Percentiles rank a stretch among this genome's conserved stretches.
Evolutionary conservation across 2,888 invertebrate genomes (phyloP).

Genomic region (Linnaemya vulpina): DNA sequence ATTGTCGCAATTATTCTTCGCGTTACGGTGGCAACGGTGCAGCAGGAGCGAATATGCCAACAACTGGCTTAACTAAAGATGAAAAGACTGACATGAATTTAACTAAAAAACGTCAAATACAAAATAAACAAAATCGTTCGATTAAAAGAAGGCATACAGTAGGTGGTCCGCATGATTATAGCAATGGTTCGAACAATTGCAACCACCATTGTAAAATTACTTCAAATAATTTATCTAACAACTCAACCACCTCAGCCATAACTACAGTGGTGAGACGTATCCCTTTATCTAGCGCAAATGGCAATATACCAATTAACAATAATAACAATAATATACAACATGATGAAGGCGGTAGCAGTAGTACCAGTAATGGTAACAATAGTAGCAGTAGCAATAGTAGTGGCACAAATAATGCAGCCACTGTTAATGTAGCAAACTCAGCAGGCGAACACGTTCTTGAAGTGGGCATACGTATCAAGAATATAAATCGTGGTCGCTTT

Average conservation of each 20-base stretch:
- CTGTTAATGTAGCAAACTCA: constrained; percentile 72
- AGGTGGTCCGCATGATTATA: constrained; percentile 94
- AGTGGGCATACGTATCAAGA: constrained; percentile 82
- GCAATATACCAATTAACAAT: constrained; percentile 74
- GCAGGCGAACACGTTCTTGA: constrained; percentile 81
- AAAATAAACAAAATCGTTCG: constrained; percentile 84
- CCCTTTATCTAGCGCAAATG: constrained; percentile 75
- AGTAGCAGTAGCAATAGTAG: constrained; percentile 65
- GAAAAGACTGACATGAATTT: constrained; percentile 92
- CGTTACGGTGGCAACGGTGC: constrained; percentile 80
- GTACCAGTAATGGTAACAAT: constrained; percentile 70
- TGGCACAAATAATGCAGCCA: constrained; percentile 63
- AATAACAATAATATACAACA: constrained; percentile 73
- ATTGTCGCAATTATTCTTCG: constrained; percentile 82
- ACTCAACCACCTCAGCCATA: constrained; percentile 45
- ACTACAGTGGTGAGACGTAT: constrained; percentile 71
- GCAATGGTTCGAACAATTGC: constrained; percentile 64
- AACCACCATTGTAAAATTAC: constrained; percentile 72
- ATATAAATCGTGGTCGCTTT: constrained; percentile 80
- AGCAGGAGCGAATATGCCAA: constrained; percentile 76
- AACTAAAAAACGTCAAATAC: constrained; percentile 87
- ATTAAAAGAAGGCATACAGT: constrained; percentile 96
- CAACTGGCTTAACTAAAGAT: constrained; percentile 85
- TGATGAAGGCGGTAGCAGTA: constrained; percentile 74
- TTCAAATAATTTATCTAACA: constrained; percentile 70